Percentiles rank a stretch among this genome's conserved stretches.
Conservation (phyloP, 1,140 invertebrate genomes). For the Adoxophyes honmai region DNA sequence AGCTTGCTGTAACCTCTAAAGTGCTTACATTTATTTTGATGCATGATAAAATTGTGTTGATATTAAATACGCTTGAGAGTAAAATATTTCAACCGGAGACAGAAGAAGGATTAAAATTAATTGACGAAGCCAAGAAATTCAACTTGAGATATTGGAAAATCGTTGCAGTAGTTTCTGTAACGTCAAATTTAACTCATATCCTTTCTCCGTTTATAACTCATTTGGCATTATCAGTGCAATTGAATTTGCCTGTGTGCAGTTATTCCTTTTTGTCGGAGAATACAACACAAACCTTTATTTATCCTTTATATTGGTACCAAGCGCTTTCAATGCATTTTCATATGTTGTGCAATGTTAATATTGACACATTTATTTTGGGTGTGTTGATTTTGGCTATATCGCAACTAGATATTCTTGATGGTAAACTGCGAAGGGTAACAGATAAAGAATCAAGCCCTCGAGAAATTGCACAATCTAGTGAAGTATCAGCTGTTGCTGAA, state of each 20-base stretch:
- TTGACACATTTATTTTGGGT: constrained; percentile 52
- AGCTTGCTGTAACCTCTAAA: constrained; percentile 40
- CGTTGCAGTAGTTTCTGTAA: constrained; percentile 34
- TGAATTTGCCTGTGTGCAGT: constrained; percentile 39
- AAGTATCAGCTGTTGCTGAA: neutral
- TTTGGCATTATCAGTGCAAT: constrained; percentile 29
- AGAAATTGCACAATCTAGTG: too few relatives aligned
- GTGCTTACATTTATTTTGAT: constrained; percentile 39
- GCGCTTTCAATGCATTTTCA: constrained; percentile 45
- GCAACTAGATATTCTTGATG: constrained; percentile 49
- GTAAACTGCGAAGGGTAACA: constrained; percentile 37
- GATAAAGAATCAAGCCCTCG: constrained; percentile 3
- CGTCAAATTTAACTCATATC: constrained; percentile 39
- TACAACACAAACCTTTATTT: constrained; percentile 31
- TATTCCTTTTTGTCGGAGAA: constrained; percentile 48
- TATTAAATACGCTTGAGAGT: constrained; percentile 43
- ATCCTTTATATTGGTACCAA: constrained; percentile 52
- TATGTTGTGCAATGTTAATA: constrained; percentile 45
- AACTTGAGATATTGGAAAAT: constrained; percentile 49
- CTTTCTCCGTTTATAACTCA: constrained; percentile 38
- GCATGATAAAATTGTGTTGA: constrained; percentile 33
- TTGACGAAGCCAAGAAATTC: constrained; percentile 41
- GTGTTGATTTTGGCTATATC: constrained; percentile 47
- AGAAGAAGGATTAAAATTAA: constrained; percentile 32
- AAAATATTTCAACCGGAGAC: constrained; percentile 44